Conservation (phyloP, 2,113 vertebrate genomes). For the Saiga tatarica region DNA sequence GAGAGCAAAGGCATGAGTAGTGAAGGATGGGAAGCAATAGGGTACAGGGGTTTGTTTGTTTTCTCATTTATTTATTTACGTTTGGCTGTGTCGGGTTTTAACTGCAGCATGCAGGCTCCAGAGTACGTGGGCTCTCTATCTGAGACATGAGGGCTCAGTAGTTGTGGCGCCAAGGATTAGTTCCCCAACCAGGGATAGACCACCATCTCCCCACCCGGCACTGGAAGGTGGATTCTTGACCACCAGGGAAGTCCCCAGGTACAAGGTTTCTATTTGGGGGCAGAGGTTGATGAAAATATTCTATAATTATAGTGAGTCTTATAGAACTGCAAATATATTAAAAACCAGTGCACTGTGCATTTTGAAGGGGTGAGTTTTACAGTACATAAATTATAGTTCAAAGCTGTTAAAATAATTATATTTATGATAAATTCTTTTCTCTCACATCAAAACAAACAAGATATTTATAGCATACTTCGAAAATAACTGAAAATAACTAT, state of each 20-base stretch:
- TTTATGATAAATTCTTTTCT: background rate
- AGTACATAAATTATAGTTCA: background rate
- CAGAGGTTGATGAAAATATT: background rate
- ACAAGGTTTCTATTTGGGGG: background rate
- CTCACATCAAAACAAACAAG: conserved; percentile 20
- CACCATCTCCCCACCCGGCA: background rate
- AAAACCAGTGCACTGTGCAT: background rate
- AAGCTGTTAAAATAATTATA: conserved; percentile 3
- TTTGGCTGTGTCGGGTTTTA: background rate
- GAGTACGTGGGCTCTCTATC: background rate
- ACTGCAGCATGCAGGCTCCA: background rate
- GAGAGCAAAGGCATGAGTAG: background rate
- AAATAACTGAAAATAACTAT: conserved; percentile 39
- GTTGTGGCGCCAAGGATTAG: background rate
- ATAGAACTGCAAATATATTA: background rate
- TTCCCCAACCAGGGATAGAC: background rate
- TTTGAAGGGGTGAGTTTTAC: background rate
- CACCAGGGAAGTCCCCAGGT: background rate
- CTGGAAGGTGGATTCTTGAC: background rate
- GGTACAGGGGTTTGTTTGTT: background rate
- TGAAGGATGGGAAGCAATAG: background rate
- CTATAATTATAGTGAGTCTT: background rate
- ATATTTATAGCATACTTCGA: conserved; percentile 26
- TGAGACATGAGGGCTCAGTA: background rate
- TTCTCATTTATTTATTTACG: background rate